Evolutionary conservation across 1,140 invertebrate species (phyloP).

Genomic region (Lucilia sericata): DNA sequence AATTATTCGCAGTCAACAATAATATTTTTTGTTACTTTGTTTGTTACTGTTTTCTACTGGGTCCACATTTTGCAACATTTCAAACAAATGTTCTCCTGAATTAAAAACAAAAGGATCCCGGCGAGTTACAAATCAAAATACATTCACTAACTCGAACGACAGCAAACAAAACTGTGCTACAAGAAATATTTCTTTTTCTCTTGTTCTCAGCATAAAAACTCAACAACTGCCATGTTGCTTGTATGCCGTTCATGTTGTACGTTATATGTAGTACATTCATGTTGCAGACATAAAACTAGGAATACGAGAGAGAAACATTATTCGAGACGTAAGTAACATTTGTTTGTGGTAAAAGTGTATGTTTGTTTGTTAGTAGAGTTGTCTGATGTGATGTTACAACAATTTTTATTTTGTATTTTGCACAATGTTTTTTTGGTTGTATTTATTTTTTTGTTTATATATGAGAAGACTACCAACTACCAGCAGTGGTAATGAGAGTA

Average conservation of each 20-base stretch:
- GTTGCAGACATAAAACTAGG: background rate
- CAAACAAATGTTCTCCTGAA: background rate
- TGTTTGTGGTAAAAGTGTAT: background rate
- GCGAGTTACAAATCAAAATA: constrained; percentile 27
- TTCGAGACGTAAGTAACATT: background rate
- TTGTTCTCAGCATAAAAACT: background rate
- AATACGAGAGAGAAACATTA: background rate
- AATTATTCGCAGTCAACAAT: too few relatives aligned
- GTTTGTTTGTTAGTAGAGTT: background rate
- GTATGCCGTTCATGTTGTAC: constrained; percentile 8
- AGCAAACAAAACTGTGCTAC: constrained; percentile 13
- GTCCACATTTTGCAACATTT: background rate
- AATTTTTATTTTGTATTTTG: background rate
- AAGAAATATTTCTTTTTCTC: constrained; percentile 26
- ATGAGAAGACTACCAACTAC: too few relatives aligned
- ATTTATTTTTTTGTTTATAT: background rate
- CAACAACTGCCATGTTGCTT: constrained; percentile 23
- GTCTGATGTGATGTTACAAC: background rate
- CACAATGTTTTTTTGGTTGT: background rate
- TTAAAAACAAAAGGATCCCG: constrained; percentile 23
- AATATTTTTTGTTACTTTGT: too few relatives aligned
- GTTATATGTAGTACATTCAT: constrained; percentile 10
- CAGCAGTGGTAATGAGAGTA: too few relatives aligned
- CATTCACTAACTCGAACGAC: constrained; percentile 28
- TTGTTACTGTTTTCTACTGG: background rate